Evolutionary conservation across 2,113 vertebrate species (phyloP).

Genomic region (Hypomesus transpacificus): DNA sequence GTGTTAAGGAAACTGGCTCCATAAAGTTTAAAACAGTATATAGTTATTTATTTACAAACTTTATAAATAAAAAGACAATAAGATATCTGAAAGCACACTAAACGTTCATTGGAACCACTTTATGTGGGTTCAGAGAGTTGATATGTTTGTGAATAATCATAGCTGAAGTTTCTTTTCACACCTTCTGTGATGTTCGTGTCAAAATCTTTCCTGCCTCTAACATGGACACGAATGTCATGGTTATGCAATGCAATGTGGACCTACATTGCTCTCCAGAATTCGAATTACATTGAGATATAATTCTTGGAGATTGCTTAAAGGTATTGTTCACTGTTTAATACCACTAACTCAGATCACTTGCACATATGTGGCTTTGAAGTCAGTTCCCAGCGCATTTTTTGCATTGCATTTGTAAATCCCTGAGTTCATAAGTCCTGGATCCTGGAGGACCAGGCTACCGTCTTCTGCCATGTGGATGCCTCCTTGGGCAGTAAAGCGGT

Average conservation of each 20-base stretch:
- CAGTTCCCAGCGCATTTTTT: constrained; percentile 73
- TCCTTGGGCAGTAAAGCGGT: constrained; percentile 60
- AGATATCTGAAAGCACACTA: constrained; percentile 4
- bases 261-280: constrained; percentile 11
- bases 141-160: not conserved
- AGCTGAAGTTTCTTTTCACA: not conserved
- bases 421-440: constrained; percentile 71
- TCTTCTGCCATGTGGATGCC: constrained; percentile 72
- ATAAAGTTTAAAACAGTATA: constrained; percentile 12
- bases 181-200: not conserved
- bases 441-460: constrained; percentile 71
- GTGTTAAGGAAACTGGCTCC: not conserved
- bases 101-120: not conserved
- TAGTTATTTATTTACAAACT: constrained; percentile 46
- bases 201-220: not conserved
- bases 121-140: not conserved
- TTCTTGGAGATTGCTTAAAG: not conserved
- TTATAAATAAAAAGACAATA: constrained; percentile 43
- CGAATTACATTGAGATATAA: not conserved
- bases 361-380: constrained; percentile 78
- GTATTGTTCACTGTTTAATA: too few relatives aligned
- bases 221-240: not conserved
- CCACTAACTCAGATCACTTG: constrained; percentile 64
- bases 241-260: constrained; percentile 2
- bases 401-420: constrained; percentile 80